Conservation (phyloP, 2,888 invertebrate species). For the Hanleya hanleyi region DNA sequence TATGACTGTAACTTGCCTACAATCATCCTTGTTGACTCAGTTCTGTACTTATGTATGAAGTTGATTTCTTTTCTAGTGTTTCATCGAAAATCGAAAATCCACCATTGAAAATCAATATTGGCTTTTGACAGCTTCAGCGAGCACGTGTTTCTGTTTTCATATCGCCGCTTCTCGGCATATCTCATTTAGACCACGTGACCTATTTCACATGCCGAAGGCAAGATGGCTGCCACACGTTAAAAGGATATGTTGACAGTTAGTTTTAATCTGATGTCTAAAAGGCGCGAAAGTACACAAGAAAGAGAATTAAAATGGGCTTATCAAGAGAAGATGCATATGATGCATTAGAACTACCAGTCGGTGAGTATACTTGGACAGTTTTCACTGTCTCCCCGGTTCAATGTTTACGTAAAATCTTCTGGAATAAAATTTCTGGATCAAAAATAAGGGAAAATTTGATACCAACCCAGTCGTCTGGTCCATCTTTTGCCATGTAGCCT, state of each 20-base stretch:
- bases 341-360: conserved; percentile 57
- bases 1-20: no score
- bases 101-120: background rate
- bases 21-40: no score
- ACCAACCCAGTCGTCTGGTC: no score
- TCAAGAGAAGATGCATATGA: conserved; percentile 60
- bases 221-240: conserved; percentile 30
- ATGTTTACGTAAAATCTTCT: background rate
- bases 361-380: conserved; percentile 37
- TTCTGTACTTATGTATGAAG: no score
- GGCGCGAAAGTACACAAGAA: background rate
- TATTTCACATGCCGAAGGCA: conserved; percentile 42
- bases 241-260: conserved; percentile 22
- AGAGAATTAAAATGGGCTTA: conserved; percentile 49
- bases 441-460: no score
- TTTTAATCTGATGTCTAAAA: background rate
- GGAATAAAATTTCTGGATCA: background rate
- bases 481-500: no score
- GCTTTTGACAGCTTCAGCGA: no score
- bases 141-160: conserved; percentile 20
- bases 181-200: conserved; percentile 42
- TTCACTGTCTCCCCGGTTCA: background rate
- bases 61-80: no score
- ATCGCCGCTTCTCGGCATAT: conserved; percentile 30
- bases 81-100: no score